phyloP scores from a whole-genome alignment of 1,140 invertebrate genomes.

The Cherax quadricarinatus region DNA sequence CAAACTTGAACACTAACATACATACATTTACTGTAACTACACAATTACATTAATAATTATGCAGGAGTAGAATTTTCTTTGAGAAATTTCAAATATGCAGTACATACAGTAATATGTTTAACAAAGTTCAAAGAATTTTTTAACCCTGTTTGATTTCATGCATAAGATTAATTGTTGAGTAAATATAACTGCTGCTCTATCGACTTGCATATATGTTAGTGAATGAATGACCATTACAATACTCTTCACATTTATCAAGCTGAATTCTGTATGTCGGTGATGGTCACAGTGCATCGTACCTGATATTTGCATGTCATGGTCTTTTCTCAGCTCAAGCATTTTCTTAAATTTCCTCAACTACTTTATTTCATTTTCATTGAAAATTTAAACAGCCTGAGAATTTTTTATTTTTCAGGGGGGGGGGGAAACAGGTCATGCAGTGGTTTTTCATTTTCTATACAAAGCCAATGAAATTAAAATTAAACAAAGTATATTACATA shows the following conservation, averaged over 20 bases:
- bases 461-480: not conserved
- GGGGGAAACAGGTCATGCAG: not conserved
- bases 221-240: not conserved
- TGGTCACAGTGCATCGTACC: slow-evolving; percentile 34
- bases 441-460: not conserved
- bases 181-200: not conserved
- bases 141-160: not conserved
- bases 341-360: not conserved
- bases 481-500: not conserved
- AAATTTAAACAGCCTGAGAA: not conserved
- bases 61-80: not conserved
- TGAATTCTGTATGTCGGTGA: slow-evolving; percentile 28
- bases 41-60: not conserved
- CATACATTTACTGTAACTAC: not conserved
- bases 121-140: not conserved
- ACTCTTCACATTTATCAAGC: not conserved
- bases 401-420: not conserved
- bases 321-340: slow-evolving; percentile 15
- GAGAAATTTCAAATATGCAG: not conserved
- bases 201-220: not conserved
- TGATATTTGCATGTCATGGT: slow-evolving; percentile 50
- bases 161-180: not conserved
- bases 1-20: not conserved
- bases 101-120: not conserved
- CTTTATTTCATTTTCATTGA: not conserved